Evolutionary conservation across 2,797 vertebrate genomes (phyloP).

Genomic region (Aplochiton taeniatus): DNA sequence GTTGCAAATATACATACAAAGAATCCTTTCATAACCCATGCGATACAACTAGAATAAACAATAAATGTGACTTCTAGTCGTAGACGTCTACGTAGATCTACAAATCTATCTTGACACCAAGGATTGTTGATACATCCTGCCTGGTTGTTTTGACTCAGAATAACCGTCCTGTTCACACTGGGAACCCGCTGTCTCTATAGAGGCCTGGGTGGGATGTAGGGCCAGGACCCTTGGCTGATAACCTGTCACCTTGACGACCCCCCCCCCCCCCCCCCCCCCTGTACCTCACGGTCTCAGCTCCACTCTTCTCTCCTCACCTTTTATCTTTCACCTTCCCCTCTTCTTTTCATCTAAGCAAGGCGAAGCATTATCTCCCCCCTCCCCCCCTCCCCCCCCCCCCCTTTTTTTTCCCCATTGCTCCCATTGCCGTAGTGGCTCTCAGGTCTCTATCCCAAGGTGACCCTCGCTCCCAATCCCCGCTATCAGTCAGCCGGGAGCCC

Average conservation of each 20-base stretch:
- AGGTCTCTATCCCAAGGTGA: conserved; percentile 75
- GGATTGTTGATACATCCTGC: no score
- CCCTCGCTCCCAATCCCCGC: conserved; percentile 72
- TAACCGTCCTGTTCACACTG: neutral
- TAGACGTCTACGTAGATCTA: no score
- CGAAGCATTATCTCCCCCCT: conserved; percentile 54
- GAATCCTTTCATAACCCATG: no score
- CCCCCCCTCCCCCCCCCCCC: conserved; percentile 44
- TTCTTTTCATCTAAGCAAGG: conserved; percentile 61
- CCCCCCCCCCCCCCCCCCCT: conserved; percentile 43
- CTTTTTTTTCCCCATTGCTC: conserved; percentile 29
- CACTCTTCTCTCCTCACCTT: conserved; percentile 56
- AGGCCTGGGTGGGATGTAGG: conserved; percentile 35
- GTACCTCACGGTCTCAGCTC: conserved; percentile 45
- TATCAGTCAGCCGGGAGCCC: conserved; percentile 70
- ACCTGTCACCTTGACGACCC: conserved; percentile 23
- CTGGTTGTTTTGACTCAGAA: neutral
- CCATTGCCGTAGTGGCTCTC: conserved; percentile 45
- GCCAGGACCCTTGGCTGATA: conserved; percentile 53
- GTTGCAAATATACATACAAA: no score
- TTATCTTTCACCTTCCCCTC: conserved; percentile 56
- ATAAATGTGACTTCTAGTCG: no score
- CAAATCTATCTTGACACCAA: no score
- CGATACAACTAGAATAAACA: no score
- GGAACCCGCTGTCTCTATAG: conserved; percentile 58